Conservation (phyloP, 2,797 vertebrate species). For the Bovichtus variegatus region DNA sequence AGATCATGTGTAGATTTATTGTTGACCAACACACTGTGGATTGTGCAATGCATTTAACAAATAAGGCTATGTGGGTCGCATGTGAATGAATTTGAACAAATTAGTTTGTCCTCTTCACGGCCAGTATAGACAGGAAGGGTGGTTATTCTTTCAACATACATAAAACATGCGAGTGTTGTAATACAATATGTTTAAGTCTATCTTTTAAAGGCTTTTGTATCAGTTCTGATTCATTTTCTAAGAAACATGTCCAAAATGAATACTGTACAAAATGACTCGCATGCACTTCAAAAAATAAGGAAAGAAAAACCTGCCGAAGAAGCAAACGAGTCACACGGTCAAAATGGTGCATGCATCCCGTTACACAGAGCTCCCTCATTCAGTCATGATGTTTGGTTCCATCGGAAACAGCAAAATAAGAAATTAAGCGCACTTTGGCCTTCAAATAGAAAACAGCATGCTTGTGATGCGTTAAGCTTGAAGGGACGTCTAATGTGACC, state of each 20-base stretch:
- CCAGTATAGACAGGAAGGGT: background rate
- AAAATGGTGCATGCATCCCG: conserved; percentile 48
- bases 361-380: conserved; percentile 52
- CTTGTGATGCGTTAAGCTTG: conserved; percentile 46
- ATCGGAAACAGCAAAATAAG: conserved; percentile 38
- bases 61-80: too few relatives aligned
- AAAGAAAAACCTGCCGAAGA: background rate
- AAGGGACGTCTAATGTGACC: conserved; percentile 45
- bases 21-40: too few relatives aligned
- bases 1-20: too few relatives aligned
- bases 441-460: conserved; percentile 64
- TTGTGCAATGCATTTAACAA: too few relatives aligned
- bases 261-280: conserved; percentile 21
- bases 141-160: background rate
- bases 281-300: conserved; percentile 44
- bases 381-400: conserved; percentile 64
- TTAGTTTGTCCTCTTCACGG: too few relatives aligned
- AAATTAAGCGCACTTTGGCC: conserved; percentile 11
- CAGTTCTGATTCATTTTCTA: background rate
- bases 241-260: conserved; percentile 43
- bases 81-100: too few relatives aligned
- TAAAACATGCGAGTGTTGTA: background rate
- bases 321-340: conserved; percentile 15
- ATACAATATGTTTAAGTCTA: background rate
- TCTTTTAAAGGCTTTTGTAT: background rate